A percentile compares a stretch with the other conserved stretches of the same genome.
Evolutionary conservation across 1,140 invertebrate genomes (phyloP).

Genomic region (Aphaenogaster floridana): DNA sequence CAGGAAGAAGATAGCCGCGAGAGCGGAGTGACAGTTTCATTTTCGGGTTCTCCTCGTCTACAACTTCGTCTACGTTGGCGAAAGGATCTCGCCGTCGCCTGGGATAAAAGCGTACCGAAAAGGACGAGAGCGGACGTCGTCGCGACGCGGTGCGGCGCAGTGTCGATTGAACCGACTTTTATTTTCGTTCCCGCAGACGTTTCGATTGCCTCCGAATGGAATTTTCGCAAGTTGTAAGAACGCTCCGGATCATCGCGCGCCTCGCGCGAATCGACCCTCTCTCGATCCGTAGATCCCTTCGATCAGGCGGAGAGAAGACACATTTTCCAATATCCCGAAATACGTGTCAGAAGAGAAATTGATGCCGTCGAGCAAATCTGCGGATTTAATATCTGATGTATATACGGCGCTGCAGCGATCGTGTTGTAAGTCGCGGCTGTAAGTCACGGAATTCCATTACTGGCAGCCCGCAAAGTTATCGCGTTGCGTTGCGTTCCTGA

Average conservation of each 20-base stretch:
- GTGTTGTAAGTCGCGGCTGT: slow-evolving; percentile 43
- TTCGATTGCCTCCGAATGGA: slow-evolving; percentile 52
- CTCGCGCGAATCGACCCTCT: slow-evolving; percentile 34
- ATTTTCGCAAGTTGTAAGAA: slow-evolving; percentile 40
- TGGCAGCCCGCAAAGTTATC: background rate
- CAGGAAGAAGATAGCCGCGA: slow-evolving; percentile 71
- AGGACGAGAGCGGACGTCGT: slow-evolving; percentile 34
- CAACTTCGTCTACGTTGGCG: slow-evolving; percentile 41
- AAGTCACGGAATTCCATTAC: slow-evolving; percentile 54
- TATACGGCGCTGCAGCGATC: slow-evolving; percentile 18
- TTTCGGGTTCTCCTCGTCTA: slow-evolving; percentile 70
- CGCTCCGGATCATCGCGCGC: slow-evolving; percentile 27
- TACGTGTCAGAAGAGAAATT: slow-evolving; percentile 61
- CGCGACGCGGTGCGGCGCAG: slow-evolving; percentile 12
- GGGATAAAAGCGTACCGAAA: slow-evolving; percentile 59
- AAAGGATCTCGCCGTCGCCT: slow-evolving; percentile 41
- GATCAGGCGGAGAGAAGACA: slow-evolving; percentile 52
- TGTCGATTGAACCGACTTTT: slow-evolving; percentile 62
- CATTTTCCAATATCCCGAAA: slow-evolving; percentile 58
- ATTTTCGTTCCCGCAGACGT: slow-evolving; percentile 53
- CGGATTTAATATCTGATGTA: slow-evolving; percentile 60
- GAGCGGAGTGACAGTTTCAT: slow-evolving; percentile 82
- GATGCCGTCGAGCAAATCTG: slow-evolving; percentile 62
- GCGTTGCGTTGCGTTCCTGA: background rate
- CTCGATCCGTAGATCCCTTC: slow-evolving; percentile 41